Evolutionary conservation across 2,113 vertebrate genomes (phyloP).

Genomic region (Ptyas mucosa): DNA sequence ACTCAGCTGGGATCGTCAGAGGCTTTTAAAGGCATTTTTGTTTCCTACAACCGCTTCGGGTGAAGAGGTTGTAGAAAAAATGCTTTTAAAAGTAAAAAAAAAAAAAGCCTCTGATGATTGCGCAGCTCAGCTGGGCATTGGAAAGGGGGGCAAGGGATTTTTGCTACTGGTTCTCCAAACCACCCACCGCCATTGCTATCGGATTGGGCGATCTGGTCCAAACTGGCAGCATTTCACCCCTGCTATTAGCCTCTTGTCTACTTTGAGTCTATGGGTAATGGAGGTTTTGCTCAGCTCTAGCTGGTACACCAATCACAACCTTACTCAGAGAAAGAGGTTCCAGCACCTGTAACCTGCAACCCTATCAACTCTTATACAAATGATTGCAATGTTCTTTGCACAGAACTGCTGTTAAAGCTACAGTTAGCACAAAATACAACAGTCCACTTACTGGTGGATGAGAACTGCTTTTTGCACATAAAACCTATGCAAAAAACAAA

Average conservation of each 20-base stretch:
- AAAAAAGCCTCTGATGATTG: no score
- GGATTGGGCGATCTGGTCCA: no score
- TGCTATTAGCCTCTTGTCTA: background rate
- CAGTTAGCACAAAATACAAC: background rate
- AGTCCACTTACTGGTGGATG: background rate
- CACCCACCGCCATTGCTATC: no score
- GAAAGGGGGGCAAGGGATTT: no score
- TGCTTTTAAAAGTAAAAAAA: no score
- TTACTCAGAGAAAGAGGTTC: background rate
- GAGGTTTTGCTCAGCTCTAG: background rate
- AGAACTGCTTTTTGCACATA: background rate
- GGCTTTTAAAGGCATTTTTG: no score
- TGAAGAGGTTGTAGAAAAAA: no score
- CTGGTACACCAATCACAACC: background rate
- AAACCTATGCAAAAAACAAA: background rate
- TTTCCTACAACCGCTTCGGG: no score
- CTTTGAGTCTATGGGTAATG: background rate
- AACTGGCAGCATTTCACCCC: no score
- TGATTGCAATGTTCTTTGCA: background rate
- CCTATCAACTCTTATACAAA: background rate
- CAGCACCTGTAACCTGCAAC: background rate
- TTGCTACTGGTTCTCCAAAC: no score
- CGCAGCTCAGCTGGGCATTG: no score
- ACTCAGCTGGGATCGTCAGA: no score
- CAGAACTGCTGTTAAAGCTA: background rate